Evolutionary conservation across 2,888 invertebrate genomes (phyloP), one percentile per base, ranked within the genome.

Genomic region (Ommatoiulus sabulosus): DNA sequence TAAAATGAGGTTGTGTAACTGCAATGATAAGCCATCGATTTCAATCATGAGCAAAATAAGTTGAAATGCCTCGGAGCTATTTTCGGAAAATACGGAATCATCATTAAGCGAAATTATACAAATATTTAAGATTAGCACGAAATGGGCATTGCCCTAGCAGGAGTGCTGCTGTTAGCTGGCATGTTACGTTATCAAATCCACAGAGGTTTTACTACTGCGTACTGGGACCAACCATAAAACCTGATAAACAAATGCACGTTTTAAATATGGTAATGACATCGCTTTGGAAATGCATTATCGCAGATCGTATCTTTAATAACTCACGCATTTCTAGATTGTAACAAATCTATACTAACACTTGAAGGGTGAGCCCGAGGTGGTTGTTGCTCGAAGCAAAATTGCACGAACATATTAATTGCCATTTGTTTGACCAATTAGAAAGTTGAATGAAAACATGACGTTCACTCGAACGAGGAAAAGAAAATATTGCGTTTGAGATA

Each of bases 181-280:
- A 3, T 17, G 8, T 52, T 52, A 52, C 17, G 52, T 52, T 52
- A 52, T 52, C 52, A 52, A 52, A 52, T 52, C 52, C 52, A 52
- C 17, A 12, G 6, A 52, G 52, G 15, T 52, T 52, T 52, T 52
- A 52, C 10, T 52, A 52, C 17, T 10, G 52, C 17, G 52, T 52
- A 52, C 52, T 52, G 52, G 52, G 52, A 52, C 52, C 6, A 10
- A 52, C 8, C 52, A 52, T 52, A 52, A 52, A 52, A 52, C 52
- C 52, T 52, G 52, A 52, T 52, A 52, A 52, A 52, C 52, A 52
- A 52, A 52, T 52, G 52, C 52, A 52, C 52, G 52, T 52, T 52
- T 52, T 17, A 52, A 52, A 52, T 52, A 52, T 52, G 52, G 12
- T 52, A 52, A 52, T 52, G 52, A 52, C 52, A 52, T 52, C 52